phyloP scores from a whole-genome alignment of 2,113 vertebrate genomes.

The Struthio camelus region DNA sequence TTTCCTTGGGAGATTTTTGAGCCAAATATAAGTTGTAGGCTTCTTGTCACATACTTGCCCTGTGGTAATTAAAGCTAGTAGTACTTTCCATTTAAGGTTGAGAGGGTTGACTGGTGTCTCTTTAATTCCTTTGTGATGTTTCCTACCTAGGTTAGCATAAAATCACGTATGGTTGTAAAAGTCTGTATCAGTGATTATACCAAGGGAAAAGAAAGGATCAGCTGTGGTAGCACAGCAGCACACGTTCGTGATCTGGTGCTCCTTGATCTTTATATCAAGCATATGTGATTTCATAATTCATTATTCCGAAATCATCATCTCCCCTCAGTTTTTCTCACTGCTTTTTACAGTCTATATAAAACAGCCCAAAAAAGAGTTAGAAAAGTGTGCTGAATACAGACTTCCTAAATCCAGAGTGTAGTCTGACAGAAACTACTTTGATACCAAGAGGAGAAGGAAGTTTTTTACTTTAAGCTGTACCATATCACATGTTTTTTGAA shows the following conservation, averaged over 20 bases:
- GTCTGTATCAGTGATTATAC: not conserved
- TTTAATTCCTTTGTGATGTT: not conserved
- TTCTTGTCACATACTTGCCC: not conserved
- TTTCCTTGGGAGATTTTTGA: not conserved
- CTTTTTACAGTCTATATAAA: not conserved
- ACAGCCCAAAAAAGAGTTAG: not conserved
- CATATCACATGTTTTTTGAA: not conserved
- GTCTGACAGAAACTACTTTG: not conserved
- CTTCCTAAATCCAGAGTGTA: not conserved
- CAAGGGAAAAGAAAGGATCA: not conserved
- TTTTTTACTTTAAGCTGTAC: not conserved
- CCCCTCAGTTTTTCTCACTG: not conserved
- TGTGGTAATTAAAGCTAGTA: not conserved
- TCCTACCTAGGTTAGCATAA: not conserved
- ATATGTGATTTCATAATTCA: not conserved
- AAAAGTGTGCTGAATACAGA: not conserved
- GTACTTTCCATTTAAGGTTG: not conserved
- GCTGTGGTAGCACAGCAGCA: not conserved
- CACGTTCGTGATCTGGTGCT: not conserved
- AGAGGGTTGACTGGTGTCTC: not conserved
- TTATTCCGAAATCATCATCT: not conserved
- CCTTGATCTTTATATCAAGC: not conserved
- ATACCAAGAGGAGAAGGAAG: not conserved
- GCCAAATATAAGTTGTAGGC: not conserved
- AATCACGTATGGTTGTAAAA: not conserved